These are phyloP conservation scores for Varecia variegata DNA, from an alignment of 2,797 vertebrate genomes.

Conservation along the genomic window DNA sequence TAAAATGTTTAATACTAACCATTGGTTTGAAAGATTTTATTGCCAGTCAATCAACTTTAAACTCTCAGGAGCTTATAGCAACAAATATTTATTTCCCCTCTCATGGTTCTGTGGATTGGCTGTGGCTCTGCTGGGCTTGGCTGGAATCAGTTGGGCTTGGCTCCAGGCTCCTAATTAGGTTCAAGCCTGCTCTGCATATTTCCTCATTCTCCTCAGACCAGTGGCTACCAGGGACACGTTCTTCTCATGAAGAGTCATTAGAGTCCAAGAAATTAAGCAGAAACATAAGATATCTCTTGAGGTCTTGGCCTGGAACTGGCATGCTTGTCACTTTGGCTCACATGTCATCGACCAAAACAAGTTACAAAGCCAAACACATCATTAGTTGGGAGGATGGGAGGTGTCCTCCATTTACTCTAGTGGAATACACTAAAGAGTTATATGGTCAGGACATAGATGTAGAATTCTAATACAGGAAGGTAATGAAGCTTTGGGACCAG, in stretches of 20 bases:
- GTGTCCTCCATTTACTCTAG: not conserved
- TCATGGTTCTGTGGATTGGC: not conserved
- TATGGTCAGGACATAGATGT: not conserved
- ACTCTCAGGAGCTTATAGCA: not conserved
- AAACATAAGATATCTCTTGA: not conserved
- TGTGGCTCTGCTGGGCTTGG: not conserved
- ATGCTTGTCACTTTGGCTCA: not conserved
- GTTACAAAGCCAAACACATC: not conserved
- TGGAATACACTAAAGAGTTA: not conserved
- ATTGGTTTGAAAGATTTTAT: slow-evolving; percentile 34
- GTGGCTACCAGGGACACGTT: not conserved
- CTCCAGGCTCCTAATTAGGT: not conserved
- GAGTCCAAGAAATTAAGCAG: not conserved
- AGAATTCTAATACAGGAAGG: not conserved
- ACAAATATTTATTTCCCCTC: not conserved
- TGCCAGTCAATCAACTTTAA: not conserved
- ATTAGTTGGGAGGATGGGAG: not conserved
- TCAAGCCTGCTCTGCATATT: not conserved
- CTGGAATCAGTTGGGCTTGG: not conserved
- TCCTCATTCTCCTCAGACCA: slow-evolving; percentile 42
- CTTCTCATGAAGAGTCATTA: not conserved
- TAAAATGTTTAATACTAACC: not conserved
- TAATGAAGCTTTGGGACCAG: not conserved
- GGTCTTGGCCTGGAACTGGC: not conserved
- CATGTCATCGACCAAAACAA: slow-evolving; percentile 8